Conservation (phyloP, 2,888 invertebrate genomes). For the Osmoderma eremita region DNA sequence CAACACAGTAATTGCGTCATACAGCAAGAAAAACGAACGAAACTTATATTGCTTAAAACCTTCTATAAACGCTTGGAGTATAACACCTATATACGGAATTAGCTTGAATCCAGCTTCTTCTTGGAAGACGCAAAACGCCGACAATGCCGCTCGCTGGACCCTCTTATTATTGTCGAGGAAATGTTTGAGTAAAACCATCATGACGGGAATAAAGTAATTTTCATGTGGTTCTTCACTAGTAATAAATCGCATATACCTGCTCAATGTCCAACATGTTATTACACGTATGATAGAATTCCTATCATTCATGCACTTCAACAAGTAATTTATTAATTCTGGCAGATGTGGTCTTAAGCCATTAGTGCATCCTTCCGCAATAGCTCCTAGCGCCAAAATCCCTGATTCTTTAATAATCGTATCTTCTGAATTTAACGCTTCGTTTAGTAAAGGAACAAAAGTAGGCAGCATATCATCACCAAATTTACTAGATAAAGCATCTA, state of each 20-base stretch:
- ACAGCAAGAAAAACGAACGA: conserved; percentile 78
- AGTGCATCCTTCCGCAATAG: conserved; percentile 68
- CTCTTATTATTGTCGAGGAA: conserved; percentile 79
- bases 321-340: conserved; percentile 74
- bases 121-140: conserved; percentile 81
- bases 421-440: conserved; percentile 92
- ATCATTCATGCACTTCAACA: conserved; percentile 73
- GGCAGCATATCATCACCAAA: conserved; percentile 94
- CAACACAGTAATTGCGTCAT: conserved; percentile 81
- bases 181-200: conserved; percentile 75
- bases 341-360: conserved; percentile 76
- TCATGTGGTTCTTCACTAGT: conserved; percentile 68
- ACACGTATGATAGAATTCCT: conserved; percentile 77
- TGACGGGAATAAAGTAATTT: conserved; percentile 74
- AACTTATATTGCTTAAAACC: conserved; percentile 76
- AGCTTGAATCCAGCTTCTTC: conserved; percentile 80
- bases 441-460: conserved; percentile 92
- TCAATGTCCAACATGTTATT: conserved; percentile 83
- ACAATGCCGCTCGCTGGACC: conserved; percentile 82
- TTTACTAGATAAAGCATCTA: conserved; percentile 96
- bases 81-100: conserved; percentile 76
- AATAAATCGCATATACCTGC: conserved; percentile 79
- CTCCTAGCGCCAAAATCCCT: conserved; percentile 87
- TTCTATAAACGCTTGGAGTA: conserved; percentile 76
- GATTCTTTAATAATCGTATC: conserved; percentile 97